Evolutionary conservation across 2,888 invertebrate genomes (phyloP), one percentile per base, ranked within the genome.

Genomic region (Rhaphigaster nebulosa): DNA sequence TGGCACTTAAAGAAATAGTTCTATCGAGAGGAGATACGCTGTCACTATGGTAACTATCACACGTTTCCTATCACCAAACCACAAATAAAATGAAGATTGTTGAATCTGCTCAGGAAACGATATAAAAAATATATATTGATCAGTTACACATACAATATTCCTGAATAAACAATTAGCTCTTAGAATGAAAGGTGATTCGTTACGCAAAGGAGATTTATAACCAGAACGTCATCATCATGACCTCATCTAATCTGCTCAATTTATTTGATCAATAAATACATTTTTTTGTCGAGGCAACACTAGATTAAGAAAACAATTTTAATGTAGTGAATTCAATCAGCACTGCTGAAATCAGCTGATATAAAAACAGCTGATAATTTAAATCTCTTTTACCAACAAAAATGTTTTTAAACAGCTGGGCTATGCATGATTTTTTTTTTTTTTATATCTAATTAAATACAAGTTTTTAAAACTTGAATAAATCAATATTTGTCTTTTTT

Each of bases 1-100:
- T 89, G 89, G 89, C 89, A 89, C 89, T 70, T 84, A 50, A 84
- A 45, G 45, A 84, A 45, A 84, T 50, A 84, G 84, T 84, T 50
- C 12, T 50, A 84, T 50, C n/a, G 15, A 45, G 50, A n/a, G 84
- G 45, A 84, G 45, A 45, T 84, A 84, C 45, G 38, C 84, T 84
- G 45, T n/a, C 84, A n/a, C 84, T 84, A 26, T 84, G 84, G 84
- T 84, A 84, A 84, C 84, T 84, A 84, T 84, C 26, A 84, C 45
- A 38, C n/a, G 18, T 45, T 84, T 84, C 15, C n/a, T 45, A 84
- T 84, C 45, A 84, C 84, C 84, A 84, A 84, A 84, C 45, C 26
- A 84, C 15, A 76, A 76, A 76, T 1, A 38, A 76, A 76, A 76
- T 76, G 70, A 76, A 76, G 70, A 76, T 20, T 38, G 3, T 38